Percentiles rank a stretch among this genome's conserved stretches.
Conservation (phyloP, 2,888 invertebrate species). For the Gnatocerus cornutus region DNA sequence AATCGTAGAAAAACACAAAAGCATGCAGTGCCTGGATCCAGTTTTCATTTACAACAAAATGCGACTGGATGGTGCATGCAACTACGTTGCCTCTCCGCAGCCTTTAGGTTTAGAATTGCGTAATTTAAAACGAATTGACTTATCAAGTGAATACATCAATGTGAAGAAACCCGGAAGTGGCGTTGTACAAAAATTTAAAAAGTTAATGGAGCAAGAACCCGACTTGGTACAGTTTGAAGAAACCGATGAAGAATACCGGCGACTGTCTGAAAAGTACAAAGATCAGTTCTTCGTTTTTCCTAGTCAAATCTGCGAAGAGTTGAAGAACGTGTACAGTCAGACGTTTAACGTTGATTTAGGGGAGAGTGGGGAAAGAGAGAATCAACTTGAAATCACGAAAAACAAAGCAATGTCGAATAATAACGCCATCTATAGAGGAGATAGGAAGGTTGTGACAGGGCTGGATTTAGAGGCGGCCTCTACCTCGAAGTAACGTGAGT, state of each 20-base stretch:
- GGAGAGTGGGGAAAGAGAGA: slow-evolving; percentile 14
- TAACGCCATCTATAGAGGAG: slow-evolving; percentile 56
- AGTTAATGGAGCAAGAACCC: slow-evolving; percentile 51
- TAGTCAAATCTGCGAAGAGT: slow-evolving; percentile 49
- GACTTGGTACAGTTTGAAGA: slow-evolving; percentile 47
- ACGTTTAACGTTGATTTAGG: slow-evolving; percentile 7
- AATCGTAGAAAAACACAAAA: slow-evolving; percentile 57
- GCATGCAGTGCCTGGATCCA: slow-evolving; percentile 55
- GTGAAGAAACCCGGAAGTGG: slow-evolving; percentile 44
- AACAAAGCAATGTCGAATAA: slow-evolving; percentile 53
- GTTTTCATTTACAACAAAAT: slow-evolving; percentile 62
- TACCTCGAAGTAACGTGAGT: slow-evolving; percentile 4
- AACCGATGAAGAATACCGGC: slow-evolving; percentile 55
- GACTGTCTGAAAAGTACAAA: slow-evolving; percentile 53
- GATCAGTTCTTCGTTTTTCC: slow-evolving; percentile 51
- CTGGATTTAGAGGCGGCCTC: slow-evolving; percentile 41
- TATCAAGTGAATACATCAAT: slow-evolving; percentile 55
- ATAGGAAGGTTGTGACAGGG: slow-evolving; percentile 51
- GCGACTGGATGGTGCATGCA: slow-evolving; percentile 60
- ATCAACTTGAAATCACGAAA: slow-evolving; percentile 34
- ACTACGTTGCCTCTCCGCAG: slow-evolving; percentile 57
- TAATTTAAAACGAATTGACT: slow-evolving; percentile 53
- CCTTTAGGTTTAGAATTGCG: slow-evolving; percentile 57
- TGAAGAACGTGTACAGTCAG: slow-evolving; percentile 31
- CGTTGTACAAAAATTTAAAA: slow-evolving; percentile 52